phyloP scores from a whole-genome alignment of 64 coral and sea anemone genomes.

The Astreopora myriophthalma region DNA sequence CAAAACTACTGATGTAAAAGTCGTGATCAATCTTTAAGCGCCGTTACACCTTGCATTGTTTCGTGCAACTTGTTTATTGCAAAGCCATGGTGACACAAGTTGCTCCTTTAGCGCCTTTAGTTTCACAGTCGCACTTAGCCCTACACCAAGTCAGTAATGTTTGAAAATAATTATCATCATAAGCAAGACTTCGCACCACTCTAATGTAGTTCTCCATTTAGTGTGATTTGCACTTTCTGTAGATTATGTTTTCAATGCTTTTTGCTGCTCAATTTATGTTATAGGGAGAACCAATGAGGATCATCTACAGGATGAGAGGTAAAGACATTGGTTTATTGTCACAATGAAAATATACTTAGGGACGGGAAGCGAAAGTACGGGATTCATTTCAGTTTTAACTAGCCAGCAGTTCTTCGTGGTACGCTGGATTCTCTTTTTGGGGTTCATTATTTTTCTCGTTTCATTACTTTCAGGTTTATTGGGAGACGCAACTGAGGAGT shows the following conservation, averaged over 20 bases:
- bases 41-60: too few species aligned
- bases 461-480: constrained; percentile 69
- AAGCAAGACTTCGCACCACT: neutral
- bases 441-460: neutral
- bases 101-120: neutral
- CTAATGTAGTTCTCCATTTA: neutral
- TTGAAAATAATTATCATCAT: neutral
- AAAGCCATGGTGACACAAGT: too few species aligned
- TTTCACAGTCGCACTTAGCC: neutral
- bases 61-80: too few species aligned
- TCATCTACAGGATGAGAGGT: constrained; percentile 99
- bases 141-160: neutral
- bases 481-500: constrained; percentile 98
- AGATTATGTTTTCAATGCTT: neutral
- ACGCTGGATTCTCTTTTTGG: neutral
- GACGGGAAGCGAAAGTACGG: too few species aligned
- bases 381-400: neutral
- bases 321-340: neutral
- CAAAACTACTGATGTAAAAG: too few species aligned
- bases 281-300: constrained; percentile 96
- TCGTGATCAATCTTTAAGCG: too few species aligned
- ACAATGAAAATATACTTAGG: neutral
- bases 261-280: neutral
- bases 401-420: neutral
- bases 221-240: neutral